Evolutionary conservation across 2,113 vertebrate genomes (phyloP), one percentile per base, ranked within the genome.

Genomic region (Semicossyphus pulcher): DNA sequence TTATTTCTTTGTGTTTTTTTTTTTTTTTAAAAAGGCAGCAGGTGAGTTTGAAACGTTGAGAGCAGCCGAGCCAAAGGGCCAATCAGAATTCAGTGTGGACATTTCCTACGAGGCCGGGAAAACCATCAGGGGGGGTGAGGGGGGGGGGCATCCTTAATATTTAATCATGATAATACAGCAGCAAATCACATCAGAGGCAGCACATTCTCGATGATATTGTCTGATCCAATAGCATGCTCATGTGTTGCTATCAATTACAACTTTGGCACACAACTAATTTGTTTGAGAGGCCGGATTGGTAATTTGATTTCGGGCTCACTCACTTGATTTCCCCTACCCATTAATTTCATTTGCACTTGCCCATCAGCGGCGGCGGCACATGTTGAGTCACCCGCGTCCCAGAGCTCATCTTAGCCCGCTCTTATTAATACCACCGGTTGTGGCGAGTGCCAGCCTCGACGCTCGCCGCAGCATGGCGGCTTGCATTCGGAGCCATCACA

Each of bases 251-350:
- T 94, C 93, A 94, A 95, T 94, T 94, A 95, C 93, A 94, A 92
- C 92, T 94, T 91, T 93, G 92, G 90, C 92, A 93, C 93, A 88
- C 90, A 87, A 91, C 93, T 93, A 93, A 95, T 93, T 94, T 86
- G 90, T 94, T 92, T 81, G 85, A 92, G 87, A 77, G 86, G 18
- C 85, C 65, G 86, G 81, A 92, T 90, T 92, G 89, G 86, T 93
- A 94, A 95, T 95, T 94, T 92, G 90, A 95, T 95, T 94, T 91
- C 86, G 54, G 83, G 79, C 88, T 91, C 89, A 64, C 88, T 94
- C 92, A 94, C 91, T 93, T 93, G 92, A 94, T 93, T 94, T 93
- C 91, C 93, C 93, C 88, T 86, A 92, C 89, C 92, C 91, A 94
- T 94, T 94, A 93, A 94, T 93, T 93, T 92, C 90, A 95, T 95